Percentiles rank a stretch among this genome's conserved stretches.
Evolutionary conservation across 2,797 vertebrate species (phyloP).

Genomic region (Anabas testudineus): DNA sequence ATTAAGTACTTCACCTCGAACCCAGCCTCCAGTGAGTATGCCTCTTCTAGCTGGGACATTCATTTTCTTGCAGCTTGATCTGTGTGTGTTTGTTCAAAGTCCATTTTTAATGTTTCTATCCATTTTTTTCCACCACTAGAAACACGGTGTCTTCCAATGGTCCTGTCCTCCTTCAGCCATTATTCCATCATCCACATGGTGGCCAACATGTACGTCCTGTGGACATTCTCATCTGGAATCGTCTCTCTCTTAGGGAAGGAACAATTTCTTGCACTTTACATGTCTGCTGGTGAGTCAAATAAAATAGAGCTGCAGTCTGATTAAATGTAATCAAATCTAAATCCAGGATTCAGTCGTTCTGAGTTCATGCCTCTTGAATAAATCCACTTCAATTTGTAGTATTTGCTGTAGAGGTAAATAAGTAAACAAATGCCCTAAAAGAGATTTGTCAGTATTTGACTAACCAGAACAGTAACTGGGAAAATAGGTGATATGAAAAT

Average conservation of each 20-base stretch:
- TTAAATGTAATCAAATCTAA: not conserved
- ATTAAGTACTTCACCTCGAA: constrained; percentile 95
- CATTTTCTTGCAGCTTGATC: not conserved
- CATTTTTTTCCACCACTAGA: constrained; percentile 70
- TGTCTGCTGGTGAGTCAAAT: constrained; percentile 88
- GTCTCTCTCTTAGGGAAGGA: constrained; percentile 93
- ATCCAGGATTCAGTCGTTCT: not conserved
- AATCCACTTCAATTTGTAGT: too few relatives aligned
- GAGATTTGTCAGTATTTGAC: too few relatives aligned
- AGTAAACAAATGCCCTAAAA: too few relatives aligned
- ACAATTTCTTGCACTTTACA: constrained; percentile 95
- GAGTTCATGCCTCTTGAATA: not conserved
- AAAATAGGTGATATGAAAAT: not conserved
- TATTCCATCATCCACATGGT: constrained; percentile 95
- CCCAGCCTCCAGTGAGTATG: constrained; percentile 94
- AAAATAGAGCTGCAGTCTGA: not conserved
- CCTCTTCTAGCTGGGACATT: not conserved
- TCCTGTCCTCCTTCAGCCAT: constrained; percentile 95
- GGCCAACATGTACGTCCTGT: constrained; percentile 97
- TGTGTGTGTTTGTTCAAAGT: not conserved
- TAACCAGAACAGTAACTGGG: too few relatives aligned
- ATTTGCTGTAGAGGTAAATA: not conserved
- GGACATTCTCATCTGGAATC: constrained; percentile 96
- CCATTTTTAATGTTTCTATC: not conserved
- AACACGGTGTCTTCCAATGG: constrained; percentile 92